Evolutionary conservation across 2,797 vertebrate species (phyloP).

Genomic region (Characodon lateralis): DNA sequence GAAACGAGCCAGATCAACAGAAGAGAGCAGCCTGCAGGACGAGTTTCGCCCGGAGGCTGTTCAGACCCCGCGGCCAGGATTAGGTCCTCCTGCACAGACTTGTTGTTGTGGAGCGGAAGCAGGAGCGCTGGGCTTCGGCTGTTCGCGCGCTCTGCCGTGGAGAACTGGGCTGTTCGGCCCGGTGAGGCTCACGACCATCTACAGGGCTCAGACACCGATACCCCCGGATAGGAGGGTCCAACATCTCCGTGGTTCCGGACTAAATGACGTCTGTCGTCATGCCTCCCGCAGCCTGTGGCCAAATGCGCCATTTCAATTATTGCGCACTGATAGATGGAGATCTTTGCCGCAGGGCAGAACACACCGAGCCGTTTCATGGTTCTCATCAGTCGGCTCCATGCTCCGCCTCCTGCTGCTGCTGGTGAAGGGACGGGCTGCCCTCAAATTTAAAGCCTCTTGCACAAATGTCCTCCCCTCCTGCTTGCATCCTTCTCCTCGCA

Average conservation of each 20-base stretch:
- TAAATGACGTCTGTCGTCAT: constrained; percentile 85
- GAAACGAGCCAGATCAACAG: constrained; percentile 45
- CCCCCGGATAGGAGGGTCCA: constrained; percentile 38
- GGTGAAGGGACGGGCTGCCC: background rate
- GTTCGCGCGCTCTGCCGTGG: background rate
- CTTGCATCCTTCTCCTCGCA: background rate
- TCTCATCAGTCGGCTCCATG: background rate
- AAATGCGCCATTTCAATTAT: constrained; percentile 88
- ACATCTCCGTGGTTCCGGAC: constrained; percentile 79
- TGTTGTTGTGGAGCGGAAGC: background rate
- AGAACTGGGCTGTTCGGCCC: background rate
- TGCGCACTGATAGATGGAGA: constrained; percentile 80
- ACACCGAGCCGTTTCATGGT: constrained; percentile 9
- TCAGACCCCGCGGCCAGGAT: constrained; percentile 84
- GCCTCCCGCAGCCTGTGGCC: constrained; percentile 77
- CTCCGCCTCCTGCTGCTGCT: background rate
- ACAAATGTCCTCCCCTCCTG: too few species aligned
- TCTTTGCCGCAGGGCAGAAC: constrained; percentile 55
- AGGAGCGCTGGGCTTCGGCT: background rate
- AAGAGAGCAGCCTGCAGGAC: constrained; percentile 74
- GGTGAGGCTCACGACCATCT: background rate
- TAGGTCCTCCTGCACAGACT: constrained; percentile 62
- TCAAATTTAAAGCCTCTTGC: too few species aligned
- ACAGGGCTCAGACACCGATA: background rate
- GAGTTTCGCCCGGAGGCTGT: constrained; percentile 82